Base-by-base conservation (phyloP, 2,888 invertebrate genomes). In the Epinotia brunnichana region DNA sequence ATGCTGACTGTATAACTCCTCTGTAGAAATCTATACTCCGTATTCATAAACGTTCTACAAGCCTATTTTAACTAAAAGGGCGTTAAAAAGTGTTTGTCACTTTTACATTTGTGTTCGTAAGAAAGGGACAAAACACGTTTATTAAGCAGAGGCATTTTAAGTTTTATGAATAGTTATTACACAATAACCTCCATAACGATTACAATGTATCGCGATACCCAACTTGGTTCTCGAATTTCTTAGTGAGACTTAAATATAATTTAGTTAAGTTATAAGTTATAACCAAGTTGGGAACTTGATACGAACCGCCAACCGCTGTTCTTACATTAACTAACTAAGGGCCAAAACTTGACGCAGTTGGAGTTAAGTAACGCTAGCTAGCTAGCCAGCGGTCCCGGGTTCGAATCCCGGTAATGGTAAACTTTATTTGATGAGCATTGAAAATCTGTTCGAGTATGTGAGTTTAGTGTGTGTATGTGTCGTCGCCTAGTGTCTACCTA, bases 241-340 rank as follows among this genome's bases (percentile, higher is more conserved):
- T 15, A 17, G 21, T 19, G 29, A 15, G 53, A 53, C 64, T 66
- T 41, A 41, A 66, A 54, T 66, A 41, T 66, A 66, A 66, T 54
- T 66, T 41, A 41, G 54, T 4, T 11, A 66, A 54, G 41, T 64
- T 64, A 35, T 11, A 66, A 54, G 41, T 64, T 64, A 35, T 41
- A 66, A 66, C 54, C 54, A 66, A 66, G 54, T 66, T 54, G 5
- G 64, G 5, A 66, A 66, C 64, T 54, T n/a, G 64, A 66, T 66
- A 64, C 64, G 51, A 41, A 3, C 59, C 21, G 29, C 53, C 10
- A 11, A 51, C 51, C n/a, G 59, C 13, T 59, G 68, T 44, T n/a
- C 41, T 56, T 19, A 17, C 44, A 48, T 57, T 60, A 60, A 53
- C 53, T 61, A 69, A 69, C 53, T 59, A 15, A 62, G 44, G 53